phyloP scores from a whole-genome alignment of 1,140 invertebrate genomes.

The Drosophila nasuta region DNA sequence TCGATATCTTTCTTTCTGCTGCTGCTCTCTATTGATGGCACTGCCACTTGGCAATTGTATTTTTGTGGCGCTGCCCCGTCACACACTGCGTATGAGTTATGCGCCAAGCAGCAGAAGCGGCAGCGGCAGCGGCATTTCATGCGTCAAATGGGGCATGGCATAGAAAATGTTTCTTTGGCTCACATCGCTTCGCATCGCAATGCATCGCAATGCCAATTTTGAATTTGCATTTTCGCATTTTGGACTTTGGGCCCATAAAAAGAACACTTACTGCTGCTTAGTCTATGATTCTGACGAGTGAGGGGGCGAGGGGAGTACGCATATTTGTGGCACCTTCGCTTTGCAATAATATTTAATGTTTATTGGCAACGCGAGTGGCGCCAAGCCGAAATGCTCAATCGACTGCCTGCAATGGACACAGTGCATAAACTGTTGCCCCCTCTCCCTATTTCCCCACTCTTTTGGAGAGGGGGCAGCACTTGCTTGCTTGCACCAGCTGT shows the following conservation, averaged over 20 bases:
- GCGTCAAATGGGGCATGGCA: constrained; percentile 74
- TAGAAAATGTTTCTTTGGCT: constrained; percentile 68
- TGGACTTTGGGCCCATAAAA: constrained; percentile 76
- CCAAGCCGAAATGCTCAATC: constrained; percentile 61
- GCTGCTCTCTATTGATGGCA: background rate
- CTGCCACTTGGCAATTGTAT: constrained; percentile 33
- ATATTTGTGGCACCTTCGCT: constrained; percentile 59
- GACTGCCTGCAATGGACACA: constrained; percentile 29
- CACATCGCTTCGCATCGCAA: constrained; percentile 23
- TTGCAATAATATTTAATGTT: constrained; percentile 55
- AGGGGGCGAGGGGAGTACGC: constrained; percentile 4
- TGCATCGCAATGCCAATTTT: constrained; percentile 62
- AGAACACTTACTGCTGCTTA: background rate
- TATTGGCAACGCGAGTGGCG: constrained; percentile 55
- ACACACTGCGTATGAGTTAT: constrained; percentile 80
- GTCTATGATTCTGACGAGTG: background rate
- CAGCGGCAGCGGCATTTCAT: constrained; percentile 49
- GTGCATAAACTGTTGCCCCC: background rate
- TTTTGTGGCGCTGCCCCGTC: constrained; percentile 49
- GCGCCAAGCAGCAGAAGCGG: constrained; percentile 19
- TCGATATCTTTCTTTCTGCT: background rate
- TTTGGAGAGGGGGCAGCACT: background rate
- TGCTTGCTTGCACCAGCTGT: background rate
- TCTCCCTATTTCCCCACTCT: background rate
- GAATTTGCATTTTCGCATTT: constrained; percentile 38